Evolutionary conservation across 1,140 invertebrate species (phyloP).

Genomic region (Gryon sp.): DNA sequence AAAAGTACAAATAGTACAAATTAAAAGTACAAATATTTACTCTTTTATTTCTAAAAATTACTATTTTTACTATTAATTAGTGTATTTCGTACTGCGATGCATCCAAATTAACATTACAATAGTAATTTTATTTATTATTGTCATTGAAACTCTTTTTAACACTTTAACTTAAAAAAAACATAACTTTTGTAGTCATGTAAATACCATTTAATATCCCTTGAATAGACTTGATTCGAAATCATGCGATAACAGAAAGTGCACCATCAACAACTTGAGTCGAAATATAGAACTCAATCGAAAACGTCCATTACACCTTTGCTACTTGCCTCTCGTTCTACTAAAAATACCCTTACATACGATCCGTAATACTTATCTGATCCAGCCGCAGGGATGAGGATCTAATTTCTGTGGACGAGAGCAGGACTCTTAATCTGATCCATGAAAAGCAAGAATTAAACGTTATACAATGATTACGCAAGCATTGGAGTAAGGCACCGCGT

Average conservation of each 20-base stretch:
- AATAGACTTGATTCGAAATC: conserved; percentile 26
- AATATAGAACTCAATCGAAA: conserved; percentile 11
- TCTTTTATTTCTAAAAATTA: no score
- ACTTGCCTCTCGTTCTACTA: conserved; percentile 21
- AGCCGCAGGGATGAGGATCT: conserved; percentile 39
- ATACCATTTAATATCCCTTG: no score
- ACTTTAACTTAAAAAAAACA: no score
- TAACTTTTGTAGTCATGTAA: no score
- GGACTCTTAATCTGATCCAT: conserved; percentile 64
- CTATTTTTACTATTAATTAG: no score
- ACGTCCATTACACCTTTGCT: conserved; percentile 25
- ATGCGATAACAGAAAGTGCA: conserved; percentile 16
- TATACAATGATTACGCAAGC: conserved; percentile 53
- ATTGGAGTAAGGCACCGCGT: conserved; percentile 16
- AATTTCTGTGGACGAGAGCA: conserved; percentile 42
- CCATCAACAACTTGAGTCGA: neutral
- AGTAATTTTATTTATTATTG: no score
- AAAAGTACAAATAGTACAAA: no score
- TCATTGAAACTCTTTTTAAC: no score
- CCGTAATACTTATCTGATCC: conserved; percentile 49
- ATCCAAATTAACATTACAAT: no score
- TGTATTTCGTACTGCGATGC: no score
- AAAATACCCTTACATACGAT: conserved; percentile 37
- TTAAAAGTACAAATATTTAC: no score
- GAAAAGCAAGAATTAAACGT: conserved; percentile 51